Evolutionary conservation across 2,797 vertebrate species (phyloP).

Genomic region (Melanotaenia nigrans): DNA sequence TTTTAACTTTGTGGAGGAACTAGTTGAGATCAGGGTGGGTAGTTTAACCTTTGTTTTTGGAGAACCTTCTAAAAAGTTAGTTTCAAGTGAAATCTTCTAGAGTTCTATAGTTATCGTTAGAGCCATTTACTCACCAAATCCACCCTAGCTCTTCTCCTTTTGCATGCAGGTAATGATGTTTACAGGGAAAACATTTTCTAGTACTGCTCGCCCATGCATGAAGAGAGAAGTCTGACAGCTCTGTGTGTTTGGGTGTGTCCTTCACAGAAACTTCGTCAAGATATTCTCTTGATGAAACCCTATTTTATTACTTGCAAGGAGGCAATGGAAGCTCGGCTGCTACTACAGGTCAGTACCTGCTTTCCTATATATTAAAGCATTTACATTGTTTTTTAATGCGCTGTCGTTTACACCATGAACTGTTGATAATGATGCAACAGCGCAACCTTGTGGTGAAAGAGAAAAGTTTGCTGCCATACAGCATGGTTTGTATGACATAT

Average conservation of each 20-base stretch:
- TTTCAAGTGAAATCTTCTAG: neutral
- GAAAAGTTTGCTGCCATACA: neutral
- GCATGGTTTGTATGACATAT: neutral
- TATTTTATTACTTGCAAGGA: constrained; percentile 98
- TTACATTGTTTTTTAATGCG: too few relatives aligned
- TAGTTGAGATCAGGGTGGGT: constrained; percentile 95
- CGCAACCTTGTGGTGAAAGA: constrained; percentile 37
- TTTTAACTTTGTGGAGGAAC: constrained; percentile 97
- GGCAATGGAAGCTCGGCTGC: constrained; percentile 93
- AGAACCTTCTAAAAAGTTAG: neutral
- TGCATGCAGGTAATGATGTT: neutral
- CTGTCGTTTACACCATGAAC: neutral
- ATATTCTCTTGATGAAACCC: constrained; percentile 97
- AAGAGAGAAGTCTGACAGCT: neutral
- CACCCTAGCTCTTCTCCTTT: neutral
- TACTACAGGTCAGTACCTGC: constrained; percentile 87
- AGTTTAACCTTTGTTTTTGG: neutral
- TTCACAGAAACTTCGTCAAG: constrained; percentile 94
- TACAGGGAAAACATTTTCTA: neutral
- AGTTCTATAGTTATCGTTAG: neutral
- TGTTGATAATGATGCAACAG: constrained; percentile 19
- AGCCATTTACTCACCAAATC: neutral
- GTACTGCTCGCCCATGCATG: neutral
- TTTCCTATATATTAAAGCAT: neutral
- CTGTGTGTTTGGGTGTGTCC: constrained; percentile 19